phyloP scores from a whole-genome alignment of 2,113 vertebrate genomes.

The Emydocephalus ijimae region DNA sequence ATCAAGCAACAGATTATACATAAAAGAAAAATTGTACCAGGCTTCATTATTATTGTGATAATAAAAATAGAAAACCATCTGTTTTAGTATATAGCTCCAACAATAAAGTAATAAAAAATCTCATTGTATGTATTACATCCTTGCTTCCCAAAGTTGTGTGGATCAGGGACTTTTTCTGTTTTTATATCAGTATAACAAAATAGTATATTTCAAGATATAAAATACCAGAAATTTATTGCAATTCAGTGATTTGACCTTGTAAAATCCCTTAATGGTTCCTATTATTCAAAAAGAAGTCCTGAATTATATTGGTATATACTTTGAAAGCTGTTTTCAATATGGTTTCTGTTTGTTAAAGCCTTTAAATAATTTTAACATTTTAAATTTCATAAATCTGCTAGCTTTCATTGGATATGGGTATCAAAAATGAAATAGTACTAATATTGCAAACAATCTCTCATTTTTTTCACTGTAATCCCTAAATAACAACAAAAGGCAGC shows the following conservation, averaged over 20 bases:
- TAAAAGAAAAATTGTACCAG: not conserved
- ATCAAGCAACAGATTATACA: not conserved
- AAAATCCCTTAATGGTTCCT: not conserved
- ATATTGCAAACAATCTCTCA: not conserved
- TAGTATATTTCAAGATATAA: not conserved
- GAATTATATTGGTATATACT: not conserved
- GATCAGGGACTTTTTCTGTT: not conserved
- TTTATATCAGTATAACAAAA: not conserved
- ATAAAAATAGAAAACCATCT: not conserved
- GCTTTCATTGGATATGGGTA: not conserved
- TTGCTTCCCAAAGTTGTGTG: not conserved
- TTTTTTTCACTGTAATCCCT: not conserved
- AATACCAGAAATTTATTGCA: not conserved
- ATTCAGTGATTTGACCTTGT: not conserved
- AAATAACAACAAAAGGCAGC: not conserved
- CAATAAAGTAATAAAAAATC: not conserved
- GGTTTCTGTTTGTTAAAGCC: not conserved
- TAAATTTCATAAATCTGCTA: not conserved
- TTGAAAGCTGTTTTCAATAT: not conserved
- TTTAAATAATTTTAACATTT: not conserved
- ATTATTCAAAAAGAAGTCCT: not conserved
- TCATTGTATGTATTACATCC: not conserved
- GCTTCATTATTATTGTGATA: not conserved
- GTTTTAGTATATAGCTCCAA: not conserved
- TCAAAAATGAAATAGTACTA: not conserved